These are phyloP conservation scores for Phocoena phocoena DNA, from an alignment of 2,113 vertebrate species.

Conservation along the genomic window DNA sequence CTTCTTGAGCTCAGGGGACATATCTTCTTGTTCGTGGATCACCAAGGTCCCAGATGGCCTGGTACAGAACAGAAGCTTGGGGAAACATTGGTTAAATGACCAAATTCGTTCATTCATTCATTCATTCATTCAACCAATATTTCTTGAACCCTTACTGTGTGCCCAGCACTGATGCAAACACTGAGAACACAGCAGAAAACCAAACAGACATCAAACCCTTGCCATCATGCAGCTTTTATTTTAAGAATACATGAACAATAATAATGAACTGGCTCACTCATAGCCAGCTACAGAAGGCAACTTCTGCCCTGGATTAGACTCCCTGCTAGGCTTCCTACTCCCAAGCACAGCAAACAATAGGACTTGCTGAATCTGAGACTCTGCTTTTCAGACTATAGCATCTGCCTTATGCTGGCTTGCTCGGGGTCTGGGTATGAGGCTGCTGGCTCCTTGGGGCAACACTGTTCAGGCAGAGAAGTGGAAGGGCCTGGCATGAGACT, in stretches of 20 bases:
- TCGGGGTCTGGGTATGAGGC: not conserved
- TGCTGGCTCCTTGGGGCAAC: not conserved
- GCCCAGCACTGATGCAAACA: not conserved
- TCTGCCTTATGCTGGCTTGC: not conserved
- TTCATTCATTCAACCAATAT: not conserved
- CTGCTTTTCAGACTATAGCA: not conserved
- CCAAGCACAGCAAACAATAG: not conserved
- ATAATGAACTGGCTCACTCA: not conserved
- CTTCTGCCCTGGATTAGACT: not conserved
- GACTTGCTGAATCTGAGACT: not conserved
- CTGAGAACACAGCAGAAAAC: not conserved
- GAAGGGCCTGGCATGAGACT: not conserved
- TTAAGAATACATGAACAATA: not conserved
- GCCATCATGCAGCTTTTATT: not conserved
- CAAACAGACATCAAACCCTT: not conserved
- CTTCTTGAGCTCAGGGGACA: not conserved
- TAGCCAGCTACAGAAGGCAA: not conserved
- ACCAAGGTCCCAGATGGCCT: not conserved
- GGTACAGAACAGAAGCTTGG: not conserved
- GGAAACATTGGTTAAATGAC: not conserved
- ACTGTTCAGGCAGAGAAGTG: not conserved
- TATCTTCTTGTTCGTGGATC: not conserved
- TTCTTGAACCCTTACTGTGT: not conserved
- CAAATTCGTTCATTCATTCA: not conserved
- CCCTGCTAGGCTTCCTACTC: not conserved